Evolutionary conservation across 2,888 invertebrate species (phyloP), one percentile per base, ranked within the genome.

Genomic region (Entomobrya proxima): DNA sequence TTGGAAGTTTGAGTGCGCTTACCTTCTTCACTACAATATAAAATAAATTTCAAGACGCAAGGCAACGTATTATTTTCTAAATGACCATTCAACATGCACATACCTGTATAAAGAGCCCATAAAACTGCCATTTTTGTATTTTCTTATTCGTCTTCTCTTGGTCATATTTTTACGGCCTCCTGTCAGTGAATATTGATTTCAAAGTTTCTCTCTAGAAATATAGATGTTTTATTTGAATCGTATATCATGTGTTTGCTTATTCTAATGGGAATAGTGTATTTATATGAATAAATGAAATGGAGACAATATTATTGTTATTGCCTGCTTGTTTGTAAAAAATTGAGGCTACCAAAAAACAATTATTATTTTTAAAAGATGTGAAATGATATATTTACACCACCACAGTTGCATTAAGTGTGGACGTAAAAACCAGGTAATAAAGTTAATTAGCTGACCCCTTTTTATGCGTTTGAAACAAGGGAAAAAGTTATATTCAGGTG

Each of bases 361-460:
- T 64, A 78, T 37, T 74, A 61, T 72, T 24, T 35, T 64, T 47
- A 52, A 18, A 47, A 80, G 15, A 40, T 69, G 58, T 24, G 58
- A 13, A 18, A 47, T 47, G 40, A 21, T 21, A n/a, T 55, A 55
- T 18, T 15, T 9, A 55, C 18, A n/a, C 6, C 7, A 55, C 6
- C 24, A 11, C 52, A 55, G 18, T 24, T 21, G 27, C 30, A 58
- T 47, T 47, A 52, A 32, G 6, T 79, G 40, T 35, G 9, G 32
- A 15, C 64, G 37, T 64, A 18, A 64, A 61, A 61, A 50, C 7
- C 18, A 64, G 37, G 64, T 9, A 64, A 32, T 9, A 47, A 52
- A 78, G 84, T 84, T 84, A 84, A 84, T 84, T 84, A 84, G 78
- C 47, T 84, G 84, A 84, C 84, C 84, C 47, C 77, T 58, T 72